Conservation (phyloP, 2,113 vertebrate genomes). For the Cepphus grylle region DNA sequence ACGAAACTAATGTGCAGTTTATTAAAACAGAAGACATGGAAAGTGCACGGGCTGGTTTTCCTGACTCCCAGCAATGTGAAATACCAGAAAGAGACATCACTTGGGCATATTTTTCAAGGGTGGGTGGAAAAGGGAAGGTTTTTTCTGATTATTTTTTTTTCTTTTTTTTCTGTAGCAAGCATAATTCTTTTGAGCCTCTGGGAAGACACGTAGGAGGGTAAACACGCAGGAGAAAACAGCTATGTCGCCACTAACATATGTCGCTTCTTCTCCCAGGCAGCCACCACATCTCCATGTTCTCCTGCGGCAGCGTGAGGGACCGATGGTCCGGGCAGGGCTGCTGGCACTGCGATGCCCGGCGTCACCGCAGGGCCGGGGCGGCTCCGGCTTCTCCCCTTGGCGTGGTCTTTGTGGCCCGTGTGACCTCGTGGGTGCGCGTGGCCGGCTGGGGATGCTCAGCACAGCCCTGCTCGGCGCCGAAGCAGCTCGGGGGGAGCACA, state of each 20-base stretch:
- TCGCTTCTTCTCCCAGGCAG: neutral
- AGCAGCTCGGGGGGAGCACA: accelerated
- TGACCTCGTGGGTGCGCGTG: accelerated
- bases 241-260: neutral
- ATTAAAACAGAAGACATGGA: slow-evolving; percentile 58
- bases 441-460: accelerated
- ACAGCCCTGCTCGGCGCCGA: accelerated
- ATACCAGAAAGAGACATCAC: slow-evolving; percentile 45
- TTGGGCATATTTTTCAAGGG: neutral
- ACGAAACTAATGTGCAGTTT: slow-evolving; percentile 77
- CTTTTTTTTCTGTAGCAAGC: neutral
- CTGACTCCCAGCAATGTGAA: slow-evolving; percentile 75
- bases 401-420: accelerated
- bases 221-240: neutral
- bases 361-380: accelerated
- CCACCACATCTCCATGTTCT: accelerated
- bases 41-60: slow-evolving; percentile 67
- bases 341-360: accelerated
- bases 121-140: neutral
- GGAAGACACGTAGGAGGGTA: slow-evolving; percentile 1
- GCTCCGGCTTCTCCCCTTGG: neutral
- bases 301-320: neutral
- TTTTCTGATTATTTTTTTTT: neutral
- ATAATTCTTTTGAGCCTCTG: neutral
- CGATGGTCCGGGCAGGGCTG: accelerated